Conservation (phyloP, 1,140 invertebrate species). For the Zaprionus nigranus region DNA sequence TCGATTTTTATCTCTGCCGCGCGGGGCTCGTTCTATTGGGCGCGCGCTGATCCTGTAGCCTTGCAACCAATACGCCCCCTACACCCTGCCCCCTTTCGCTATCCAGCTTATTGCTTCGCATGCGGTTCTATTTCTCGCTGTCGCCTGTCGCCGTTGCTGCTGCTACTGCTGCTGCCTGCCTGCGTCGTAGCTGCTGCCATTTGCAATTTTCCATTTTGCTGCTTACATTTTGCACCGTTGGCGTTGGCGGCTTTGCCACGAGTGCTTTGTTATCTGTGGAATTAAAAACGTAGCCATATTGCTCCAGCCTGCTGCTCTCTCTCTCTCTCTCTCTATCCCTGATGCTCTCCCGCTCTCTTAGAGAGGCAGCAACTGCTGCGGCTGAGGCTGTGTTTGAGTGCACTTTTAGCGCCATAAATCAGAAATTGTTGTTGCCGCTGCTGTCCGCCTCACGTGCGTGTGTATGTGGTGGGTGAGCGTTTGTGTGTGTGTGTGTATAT, state of each 20-base stretch:
- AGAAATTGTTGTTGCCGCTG: slow-evolving; percentile 64
- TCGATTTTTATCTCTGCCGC: slow-evolving; percentile 70
- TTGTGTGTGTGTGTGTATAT: slow-evolving; percentile 8
- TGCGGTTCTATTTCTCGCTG: slow-evolving; percentile 37
- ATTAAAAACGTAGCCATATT: slow-evolving; percentile 81
- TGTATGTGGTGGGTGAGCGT: slow-evolving; percentile 19
- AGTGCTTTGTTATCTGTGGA: slow-evolving; percentile 79
- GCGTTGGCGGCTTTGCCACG: slow-evolving; percentile 45
- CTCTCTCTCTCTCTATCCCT: not conserved
- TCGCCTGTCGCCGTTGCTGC: not conserved
- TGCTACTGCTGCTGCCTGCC: not conserved
- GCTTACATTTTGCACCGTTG: slow-evolving; percentile 23
- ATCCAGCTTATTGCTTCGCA: slow-evolving; percentile 60
- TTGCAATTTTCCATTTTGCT: slow-evolving; percentile 58
- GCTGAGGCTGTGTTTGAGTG: slow-evolving; percentile 59
- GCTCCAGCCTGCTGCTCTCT: slow-evolving; percentile 37
- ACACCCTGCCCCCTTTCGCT: not conserved
- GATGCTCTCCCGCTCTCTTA: slow-evolving; percentile 4
- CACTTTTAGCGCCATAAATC: slow-evolving; percentile 81
- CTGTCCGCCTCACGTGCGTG: slow-evolving; percentile 8
- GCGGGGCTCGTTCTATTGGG: slow-evolving; percentile 1
- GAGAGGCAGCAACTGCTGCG: slow-evolving; percentile 14
- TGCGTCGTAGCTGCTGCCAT: slow-evolving; percentile 3
- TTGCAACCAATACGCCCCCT: not conserved
- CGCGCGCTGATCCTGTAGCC: not conserved